These are phyloP conservation scores for Notiomystis cincta DNA, from an alignment of 2,113 vertebrate genomes.

Conservation along the genomic window DNA sequence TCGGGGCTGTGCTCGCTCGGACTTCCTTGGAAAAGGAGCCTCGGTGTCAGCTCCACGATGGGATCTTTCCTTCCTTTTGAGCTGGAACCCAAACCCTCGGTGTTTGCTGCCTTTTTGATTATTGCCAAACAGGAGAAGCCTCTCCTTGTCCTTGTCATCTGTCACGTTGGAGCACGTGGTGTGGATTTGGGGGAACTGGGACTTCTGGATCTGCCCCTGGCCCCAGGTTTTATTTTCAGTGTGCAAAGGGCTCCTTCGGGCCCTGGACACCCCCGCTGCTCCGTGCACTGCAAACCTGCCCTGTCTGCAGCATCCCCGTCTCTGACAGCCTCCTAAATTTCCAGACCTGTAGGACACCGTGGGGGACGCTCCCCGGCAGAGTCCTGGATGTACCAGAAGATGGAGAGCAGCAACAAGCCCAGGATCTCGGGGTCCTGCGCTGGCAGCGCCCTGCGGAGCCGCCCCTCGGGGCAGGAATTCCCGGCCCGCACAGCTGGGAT, in stretches of 20 bases:
- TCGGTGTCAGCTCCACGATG: rapidly evolving
- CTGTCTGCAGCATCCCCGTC: background rate
- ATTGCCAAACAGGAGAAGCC: background rate
- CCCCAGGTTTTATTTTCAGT: background rate
- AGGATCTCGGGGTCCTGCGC: background rate
- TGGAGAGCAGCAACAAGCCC: background rate
- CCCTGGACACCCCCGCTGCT: background rate
- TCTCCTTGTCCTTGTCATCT: background rate
- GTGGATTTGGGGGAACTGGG: background rate
- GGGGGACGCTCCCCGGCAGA: background rate
- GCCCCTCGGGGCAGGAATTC: rapidly evolving
- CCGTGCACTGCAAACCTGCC: background rate
- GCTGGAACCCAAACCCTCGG: background rate
- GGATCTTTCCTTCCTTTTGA: background rate
- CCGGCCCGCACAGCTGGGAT: rapidly evolving
- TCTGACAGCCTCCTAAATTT: rapidly evolving
- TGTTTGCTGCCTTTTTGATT: background rate
- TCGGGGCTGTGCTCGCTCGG: background rate
- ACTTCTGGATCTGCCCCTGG: background rate
- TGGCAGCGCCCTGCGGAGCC: background rate
- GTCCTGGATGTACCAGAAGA: rapidly evolving
- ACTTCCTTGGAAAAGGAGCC: background rate
- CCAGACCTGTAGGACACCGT: rapidly evolving
- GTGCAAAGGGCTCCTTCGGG: background rate
- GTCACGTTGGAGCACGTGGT: rapidly evolving